phyloP scores from a whole-genome alignment of 2,113 vertebrate species.

The Cisticola juncidis region DNA sequence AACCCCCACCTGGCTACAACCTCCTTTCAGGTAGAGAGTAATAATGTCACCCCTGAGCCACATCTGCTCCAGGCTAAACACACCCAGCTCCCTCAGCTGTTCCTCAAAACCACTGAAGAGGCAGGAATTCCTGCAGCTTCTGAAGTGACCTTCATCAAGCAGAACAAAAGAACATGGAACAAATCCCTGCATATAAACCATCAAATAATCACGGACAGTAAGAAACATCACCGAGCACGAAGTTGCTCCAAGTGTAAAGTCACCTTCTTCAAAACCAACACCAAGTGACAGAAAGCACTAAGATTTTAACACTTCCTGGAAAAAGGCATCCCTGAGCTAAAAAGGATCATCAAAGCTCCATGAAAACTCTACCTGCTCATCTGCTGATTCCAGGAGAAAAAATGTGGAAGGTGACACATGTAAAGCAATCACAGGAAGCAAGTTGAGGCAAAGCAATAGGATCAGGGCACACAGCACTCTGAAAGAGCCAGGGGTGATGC shows the following conservation, averaged over 20 bases:
- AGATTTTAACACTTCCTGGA: background rate
- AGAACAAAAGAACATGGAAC: background rate
- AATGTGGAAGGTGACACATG: background rate
- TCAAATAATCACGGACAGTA: background rate
- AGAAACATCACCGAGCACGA: background rate
- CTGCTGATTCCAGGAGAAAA: background rate
- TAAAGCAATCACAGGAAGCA: background rate
- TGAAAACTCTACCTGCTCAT: background rate
- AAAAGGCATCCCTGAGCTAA: background rate
- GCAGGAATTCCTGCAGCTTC: background rate
- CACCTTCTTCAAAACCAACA: background rate
- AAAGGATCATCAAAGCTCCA: background rate
- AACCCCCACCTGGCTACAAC: background rate
- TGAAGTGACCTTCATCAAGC: background rate
- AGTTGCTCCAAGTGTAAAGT: background rate
- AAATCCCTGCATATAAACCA: background rate
- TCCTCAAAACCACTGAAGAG: background rate
- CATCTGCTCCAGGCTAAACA: background rate
- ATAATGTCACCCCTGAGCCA: background rate
- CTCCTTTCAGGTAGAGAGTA: background rate
- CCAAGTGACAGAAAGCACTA: background rate
- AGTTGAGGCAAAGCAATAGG: background rate
- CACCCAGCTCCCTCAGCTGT: background rate
- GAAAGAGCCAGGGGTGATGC: background rate
- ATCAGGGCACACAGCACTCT: accelerated